Evolutionary conservation across 2,888 invertebrate genomes (phyloP), one percentile per base, ranked within the genome.

Genomic region (Bombylius discolor): DNA sequence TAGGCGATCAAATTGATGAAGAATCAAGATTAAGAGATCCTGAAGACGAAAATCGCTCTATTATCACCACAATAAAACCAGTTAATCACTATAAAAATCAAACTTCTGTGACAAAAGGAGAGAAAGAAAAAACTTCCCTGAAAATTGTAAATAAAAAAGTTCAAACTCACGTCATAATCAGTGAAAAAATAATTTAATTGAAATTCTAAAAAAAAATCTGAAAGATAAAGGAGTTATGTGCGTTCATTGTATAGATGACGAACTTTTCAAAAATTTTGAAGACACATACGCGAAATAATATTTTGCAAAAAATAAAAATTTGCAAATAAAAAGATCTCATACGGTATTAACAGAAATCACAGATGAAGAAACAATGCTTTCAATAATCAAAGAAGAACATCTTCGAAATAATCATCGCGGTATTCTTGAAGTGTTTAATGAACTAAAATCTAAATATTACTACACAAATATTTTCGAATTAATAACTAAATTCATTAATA

Each of bases 31-130:
- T 53, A 14, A 48, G 47, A 6, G 46, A 39, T 33, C 54, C 54
- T 31, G 55, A 55, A 50, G 57, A 55, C 33, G 52, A 51, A 46
- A 14, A 36, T 13, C 44, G 42, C 5, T 47, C 51, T 14, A 57
- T 51, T 23, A 39, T 42, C 23, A 51, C 53, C 13, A 56, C 53
- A n/a, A 56, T 49, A 44, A 56, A 52, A 49, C 39, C 49, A 9
- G 31, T 57, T 32, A 57, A 57, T 46, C 36, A 33, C 8, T 59
- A 55, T 47, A 59, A 56, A 52, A 56, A 55, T 49, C 50, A 57
- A 52, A 58, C 54, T n/a, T 49, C 49, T 36, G 36, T 53, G 11
- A 36, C 23, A 31, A 36, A 44, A n/a, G 47, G 49, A 9, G 14
- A 53, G 12, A 47, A 53, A 7, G 53, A 56, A 49, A 53, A 36